A percentile compares a stretch with the other conserved stretches of the same genome.
phyloP scores from a whole-genome alignment of 2,888 invertebrate genomes.

The Cheilosia urbana region DNA sequence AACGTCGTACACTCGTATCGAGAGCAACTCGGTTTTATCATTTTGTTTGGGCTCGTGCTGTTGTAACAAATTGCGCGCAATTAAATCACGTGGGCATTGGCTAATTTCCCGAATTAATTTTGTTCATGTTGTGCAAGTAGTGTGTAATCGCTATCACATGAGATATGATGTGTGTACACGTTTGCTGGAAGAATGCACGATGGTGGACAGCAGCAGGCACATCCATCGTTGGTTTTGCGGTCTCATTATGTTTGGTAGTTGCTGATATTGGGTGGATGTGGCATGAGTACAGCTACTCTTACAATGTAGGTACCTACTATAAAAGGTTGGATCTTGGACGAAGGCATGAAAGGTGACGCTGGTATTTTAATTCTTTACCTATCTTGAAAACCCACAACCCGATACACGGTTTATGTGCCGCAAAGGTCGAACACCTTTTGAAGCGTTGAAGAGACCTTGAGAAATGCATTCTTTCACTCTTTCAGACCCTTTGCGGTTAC shows the following conservation, averaged over 20 bases:
- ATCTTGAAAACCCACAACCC: too few relatives aligned
- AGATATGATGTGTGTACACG: slow-evolving; percentile 38
- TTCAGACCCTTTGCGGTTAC: too few relatives aligned
- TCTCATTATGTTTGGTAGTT: slow-evolving; percentile 13
- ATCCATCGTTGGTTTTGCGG: slow-evolving; percentile 15
- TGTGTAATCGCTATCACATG: slow-evolving; percentile 33
- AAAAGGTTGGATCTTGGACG: too few relatives aligned
- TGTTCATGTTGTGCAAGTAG: slow-evolving; percentile 29
- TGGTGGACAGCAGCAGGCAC: neutral
- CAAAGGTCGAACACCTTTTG: too few relatives aligned
- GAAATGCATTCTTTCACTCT: too few relatives aligned
- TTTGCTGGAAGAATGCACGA: neutral
- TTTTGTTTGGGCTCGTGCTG: slow-evolving; percentile 24
- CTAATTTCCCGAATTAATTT: slow-evolving; percentile 75
- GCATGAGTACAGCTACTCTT: too few relatives aligned
- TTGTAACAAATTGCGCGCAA: slow-evolving; percentile 65
- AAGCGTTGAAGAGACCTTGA: too few relatives aligned
- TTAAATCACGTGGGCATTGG: slow-evolving; percentile 75
- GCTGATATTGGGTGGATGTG: neutral
- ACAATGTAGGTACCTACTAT: too few relatives aligned
- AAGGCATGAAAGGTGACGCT: too few relatives aligned
- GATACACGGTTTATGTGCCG: too few relatives aligned
- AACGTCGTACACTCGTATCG: neutral
- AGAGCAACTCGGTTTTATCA: slow-evolving; percentile 42
- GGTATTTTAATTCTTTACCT: too few relatives aligned